phyloP scores from a whole-genome alignment of 2,888 invertebrate genomes.

The Euproctis similis region DNA sequence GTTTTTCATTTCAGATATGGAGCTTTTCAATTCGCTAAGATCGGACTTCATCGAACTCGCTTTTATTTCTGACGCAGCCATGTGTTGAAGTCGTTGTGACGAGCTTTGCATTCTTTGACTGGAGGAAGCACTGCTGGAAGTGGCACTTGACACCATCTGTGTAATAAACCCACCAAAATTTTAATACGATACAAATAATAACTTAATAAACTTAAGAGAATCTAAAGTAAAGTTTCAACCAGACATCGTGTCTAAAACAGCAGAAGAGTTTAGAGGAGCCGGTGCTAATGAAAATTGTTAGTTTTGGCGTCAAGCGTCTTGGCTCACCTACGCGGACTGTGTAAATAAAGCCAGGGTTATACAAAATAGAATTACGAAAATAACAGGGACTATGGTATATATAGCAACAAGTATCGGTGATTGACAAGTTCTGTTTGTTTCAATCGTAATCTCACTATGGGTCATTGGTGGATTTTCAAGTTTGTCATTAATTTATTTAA shows the following conservation, averaged over 20 bases:
- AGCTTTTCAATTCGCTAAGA: conserved; percentile 85
- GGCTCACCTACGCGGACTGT: conserved; percentile 59
- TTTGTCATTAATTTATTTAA: too few relatives aligned
- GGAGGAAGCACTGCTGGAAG: conserved; percentile 76
- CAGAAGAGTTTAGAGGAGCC: conserved; percentile 67
- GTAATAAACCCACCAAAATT: too few relatives aligned
- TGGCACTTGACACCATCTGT: conserved; percentile 75
- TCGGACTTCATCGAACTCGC: conserved; percentile 89
- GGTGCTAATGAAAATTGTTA: conserved; percentile 60
- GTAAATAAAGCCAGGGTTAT: conserved; percentile 62
- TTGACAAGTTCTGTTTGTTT: conserved; percentile 22
- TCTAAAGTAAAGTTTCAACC: conserved; percentile 30
- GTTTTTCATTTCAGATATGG: conserved; percentile 91
- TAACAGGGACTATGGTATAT: conserved; percentile 44
- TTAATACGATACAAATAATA: conserved; percentile 4
- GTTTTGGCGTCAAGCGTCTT: conserved; percentile 64
- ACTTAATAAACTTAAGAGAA: neutral
- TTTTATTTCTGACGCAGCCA: conserved; percentile 83
- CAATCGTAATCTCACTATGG: too few relatives aligned
- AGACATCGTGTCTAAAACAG: conserved; percentile 67
- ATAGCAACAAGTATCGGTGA: conserved; percentile 30
- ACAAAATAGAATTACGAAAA: conserved; percentile 59
- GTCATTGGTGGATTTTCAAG: too few relatives aligned
- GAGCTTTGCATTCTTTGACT: conserved; percentile 77
- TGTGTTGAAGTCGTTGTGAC: conserved; percentile 70